Conservation (phyloP, 2,113 vertebrate genomes). For the Chamaetylas fuelleborni region DNA sequence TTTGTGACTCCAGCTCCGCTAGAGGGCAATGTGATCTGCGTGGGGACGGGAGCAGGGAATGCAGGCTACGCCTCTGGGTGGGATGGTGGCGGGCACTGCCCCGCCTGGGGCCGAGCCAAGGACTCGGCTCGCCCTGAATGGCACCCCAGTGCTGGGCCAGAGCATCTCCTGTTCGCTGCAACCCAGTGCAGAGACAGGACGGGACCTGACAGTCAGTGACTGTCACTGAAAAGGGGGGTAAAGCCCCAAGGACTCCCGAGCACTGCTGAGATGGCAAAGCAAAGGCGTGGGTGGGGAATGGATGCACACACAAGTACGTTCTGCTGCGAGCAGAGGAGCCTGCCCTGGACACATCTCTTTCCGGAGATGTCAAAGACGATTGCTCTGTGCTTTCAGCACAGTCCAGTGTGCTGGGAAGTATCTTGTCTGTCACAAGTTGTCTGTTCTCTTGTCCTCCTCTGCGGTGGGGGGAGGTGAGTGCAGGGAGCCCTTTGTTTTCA, state of each 20-base stretch:
- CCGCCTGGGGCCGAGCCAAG: not conserved
- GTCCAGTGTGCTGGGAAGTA: not conserved
- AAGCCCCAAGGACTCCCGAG: not conserved
- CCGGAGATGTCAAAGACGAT: not conserved
- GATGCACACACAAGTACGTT: fast-evolving
- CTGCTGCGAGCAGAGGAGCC: not conserved
- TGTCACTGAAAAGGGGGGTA: not conserved
- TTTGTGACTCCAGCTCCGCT: not conserved
- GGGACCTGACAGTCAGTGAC: not conserved
- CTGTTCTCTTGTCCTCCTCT: not conserved
- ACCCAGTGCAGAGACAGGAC: not conserved
- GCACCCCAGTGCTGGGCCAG: fast-evolving
- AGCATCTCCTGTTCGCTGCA: not conserved
- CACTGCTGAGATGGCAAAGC: not conserved
- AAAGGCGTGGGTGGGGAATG: not conserved
- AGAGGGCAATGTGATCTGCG: slow-evolving; percentile 28
- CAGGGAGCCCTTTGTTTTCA: not conserved
- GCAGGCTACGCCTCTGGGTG: fast-evolving
- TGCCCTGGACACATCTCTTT: not conserved
- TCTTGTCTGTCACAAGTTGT: not conserved
- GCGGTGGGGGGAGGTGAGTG: fast-evolving
- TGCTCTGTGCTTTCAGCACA: not conserved
- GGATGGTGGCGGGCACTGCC: not conserved
- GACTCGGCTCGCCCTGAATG: fast-evolving
- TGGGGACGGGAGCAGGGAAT: not conserved